These are phyloP conservation scores for Xenus cinereus DNA, from an alignment of 2,113 vertebrate genomes.

Conservation along the genomic window DNA sequence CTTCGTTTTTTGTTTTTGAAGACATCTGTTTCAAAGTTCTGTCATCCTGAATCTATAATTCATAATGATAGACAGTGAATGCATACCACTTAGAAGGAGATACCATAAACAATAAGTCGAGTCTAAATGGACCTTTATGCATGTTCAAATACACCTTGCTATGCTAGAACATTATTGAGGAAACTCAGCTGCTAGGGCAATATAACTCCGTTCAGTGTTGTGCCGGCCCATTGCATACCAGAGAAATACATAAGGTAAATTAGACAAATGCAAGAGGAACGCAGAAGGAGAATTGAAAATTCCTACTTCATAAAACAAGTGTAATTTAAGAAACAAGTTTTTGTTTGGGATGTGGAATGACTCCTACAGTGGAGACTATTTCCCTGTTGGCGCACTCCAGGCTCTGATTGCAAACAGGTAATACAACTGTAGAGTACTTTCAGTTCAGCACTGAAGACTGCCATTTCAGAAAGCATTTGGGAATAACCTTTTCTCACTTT, in stretches of 20 bases:
- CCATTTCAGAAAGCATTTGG: conserved; percentile 18
- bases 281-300: background rate
- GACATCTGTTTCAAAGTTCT: background rate
- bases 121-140: background rate
- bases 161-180: background rate
- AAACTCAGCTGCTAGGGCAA: background rate
- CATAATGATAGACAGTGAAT: background rate
- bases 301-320: background rate
- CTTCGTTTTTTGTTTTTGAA: background rate
- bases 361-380: background rate
- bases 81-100: background rate
- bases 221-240: background rate
- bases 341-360: background rate
- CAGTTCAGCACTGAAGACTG: background rate
- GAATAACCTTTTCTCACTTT: conserved; percentile 50
- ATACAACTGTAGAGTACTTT: background rate
- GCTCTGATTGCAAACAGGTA: background rate
- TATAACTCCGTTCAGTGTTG: rapidly evolving
- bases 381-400: background rate
- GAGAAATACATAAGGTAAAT: rapidly evolving
- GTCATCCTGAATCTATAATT: background rate
- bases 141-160: background rate
- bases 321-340: background rate
- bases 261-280: background rate
- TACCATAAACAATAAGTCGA: background rate